Conservation (phyloP, 2,888 invertebrate species). For the Drosophila setosimentum region DNA sequence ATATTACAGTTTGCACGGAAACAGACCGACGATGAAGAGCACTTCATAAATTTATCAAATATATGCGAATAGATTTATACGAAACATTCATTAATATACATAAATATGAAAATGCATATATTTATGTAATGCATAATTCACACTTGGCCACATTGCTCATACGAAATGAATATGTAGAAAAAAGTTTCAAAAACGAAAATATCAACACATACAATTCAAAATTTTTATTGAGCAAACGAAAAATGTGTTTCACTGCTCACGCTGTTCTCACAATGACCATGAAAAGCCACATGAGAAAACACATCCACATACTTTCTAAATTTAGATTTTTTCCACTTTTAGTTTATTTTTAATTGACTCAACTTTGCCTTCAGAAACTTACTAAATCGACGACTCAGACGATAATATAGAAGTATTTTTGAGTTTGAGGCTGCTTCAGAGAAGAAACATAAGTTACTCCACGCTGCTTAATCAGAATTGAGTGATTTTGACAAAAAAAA, state of each 20-base stretch:
- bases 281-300: constrained; percentile 26
- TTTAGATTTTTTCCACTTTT: constrained; percentile 42
- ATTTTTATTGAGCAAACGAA: constrained; percentile 47
- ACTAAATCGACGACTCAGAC: constrained; percentile 1
- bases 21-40: background rate
- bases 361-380: constrained; percentile 4
- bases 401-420: background rate
- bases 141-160: constrained; percentile 8
- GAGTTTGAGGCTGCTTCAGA: background rate
- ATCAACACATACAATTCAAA: constrained; percentile 42
- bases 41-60: background rate
- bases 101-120: background rate
- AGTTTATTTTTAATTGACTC: constrained; percentile 34
- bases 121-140: constrained; percentile 15
- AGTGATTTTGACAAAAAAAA: constrained; percentile 5
- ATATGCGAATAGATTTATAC: background rate
- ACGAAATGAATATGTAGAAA: constrained; percentile 35
- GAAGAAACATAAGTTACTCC: constrained; percentile 36
- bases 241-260: constrained; percentile 44
- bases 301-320: constrained; percentile 42
- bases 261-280: constrained; percentile 24
- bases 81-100: background rate
- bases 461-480: constrained; percentile 35
- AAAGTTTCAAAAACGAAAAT: constrained; percentile 19
- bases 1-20: background rate